phyloP scores from a whole-genome alignment of 2,888 invertebrate genomes.

The Byasa hedistus region DNA sequence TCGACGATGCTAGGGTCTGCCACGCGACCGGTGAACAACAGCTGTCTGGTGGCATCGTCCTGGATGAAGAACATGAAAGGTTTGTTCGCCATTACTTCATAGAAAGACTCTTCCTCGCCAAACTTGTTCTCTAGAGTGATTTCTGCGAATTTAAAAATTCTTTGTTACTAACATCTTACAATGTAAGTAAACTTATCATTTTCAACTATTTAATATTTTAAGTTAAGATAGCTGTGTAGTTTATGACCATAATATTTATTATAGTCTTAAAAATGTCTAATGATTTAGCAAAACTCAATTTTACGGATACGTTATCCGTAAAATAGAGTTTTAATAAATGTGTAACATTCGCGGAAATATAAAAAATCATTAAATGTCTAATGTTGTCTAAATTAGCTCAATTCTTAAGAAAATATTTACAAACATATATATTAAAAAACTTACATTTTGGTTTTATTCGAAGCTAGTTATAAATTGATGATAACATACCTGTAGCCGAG shows the following conservation, averaged over 20 bases:
- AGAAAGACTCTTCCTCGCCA: slow-evolving; percentile 78
- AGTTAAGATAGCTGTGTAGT: too few relatives aligned
- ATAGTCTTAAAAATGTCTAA: not conserved
- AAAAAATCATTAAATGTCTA: too few relatives aligned
- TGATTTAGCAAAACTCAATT: too few relatives aligned
- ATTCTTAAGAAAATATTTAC: too few relatives aligned
- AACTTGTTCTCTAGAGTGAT: slow-evolving; percentile 86
- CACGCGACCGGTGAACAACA: slow-evolving; percentile 87
- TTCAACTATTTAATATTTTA: not conserved
- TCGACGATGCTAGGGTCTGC: slow-evolving; percentile 78
- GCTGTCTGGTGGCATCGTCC: slow-evolving; percentile 85
- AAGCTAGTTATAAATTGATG: not conserved
- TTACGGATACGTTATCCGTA: too few relatives aligned
- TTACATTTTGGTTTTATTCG: not conserved
- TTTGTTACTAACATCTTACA: too few relatives aligned
- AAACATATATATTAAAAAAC: too few relatives aligned
- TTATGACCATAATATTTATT: too few relatives aligned
- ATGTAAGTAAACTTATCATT: too few relatives aligned
- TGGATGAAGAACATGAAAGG: slow-evolving; percentile 91
- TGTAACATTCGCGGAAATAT: too few relatives aligned
- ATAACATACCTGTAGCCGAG: slow-evolving; percentile 79
- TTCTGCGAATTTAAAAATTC: slow-evolving; percentile 62
- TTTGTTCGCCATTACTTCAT: slow-evolving; percentile 84
- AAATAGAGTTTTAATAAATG: too few relatives aligned
- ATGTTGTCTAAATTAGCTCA: too few relatives aligned